These are phyloP conservation scores for Hydropotes inermis DNA, from an alignment of 2,113 vertebrate species.

Conservation along the genomic window DNA sequence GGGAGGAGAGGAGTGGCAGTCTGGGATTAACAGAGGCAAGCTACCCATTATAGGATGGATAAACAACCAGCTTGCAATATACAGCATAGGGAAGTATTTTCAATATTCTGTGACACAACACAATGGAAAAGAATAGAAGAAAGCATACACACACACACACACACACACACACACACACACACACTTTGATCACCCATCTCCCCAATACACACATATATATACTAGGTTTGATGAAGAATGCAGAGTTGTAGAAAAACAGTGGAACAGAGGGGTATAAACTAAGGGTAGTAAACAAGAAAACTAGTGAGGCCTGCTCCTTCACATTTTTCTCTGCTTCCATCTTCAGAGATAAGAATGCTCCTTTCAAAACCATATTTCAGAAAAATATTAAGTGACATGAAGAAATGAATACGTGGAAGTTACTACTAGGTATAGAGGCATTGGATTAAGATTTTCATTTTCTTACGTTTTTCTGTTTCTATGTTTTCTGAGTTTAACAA, in stretches of 20 bases:
- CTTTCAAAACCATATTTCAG: background rate
- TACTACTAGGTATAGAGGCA: background rate
- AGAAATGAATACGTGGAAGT: background rate
- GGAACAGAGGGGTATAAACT: background rate
- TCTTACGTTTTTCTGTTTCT: background rate
- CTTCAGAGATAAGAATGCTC: background rate
- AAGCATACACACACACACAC: background rate
- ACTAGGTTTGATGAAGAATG: background rate
- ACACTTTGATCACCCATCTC: background rate
- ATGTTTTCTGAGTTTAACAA: slow-evolving; percentile 25
- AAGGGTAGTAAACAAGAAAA: background rate
- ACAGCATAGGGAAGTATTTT: background rate
- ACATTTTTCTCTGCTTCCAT: background rate
- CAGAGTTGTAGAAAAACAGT: background rate
- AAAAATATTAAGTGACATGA: background rate
- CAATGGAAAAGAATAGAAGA: background rate
- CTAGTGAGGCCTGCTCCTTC: background rate
- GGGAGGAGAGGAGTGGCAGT: background rate
- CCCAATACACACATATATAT: background rate
- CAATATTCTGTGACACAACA: background rate
- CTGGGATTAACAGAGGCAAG: background rate
- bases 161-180: fast-evolving
- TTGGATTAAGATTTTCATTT: background rate
- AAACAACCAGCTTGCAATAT: background rate
- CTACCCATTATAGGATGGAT: background rate